These are phyloP conservation scores for Triplophysa tibetana DNA, from an alignment of 2,113 vertebrate genomes.

Conservation along the genomic window DNA sequence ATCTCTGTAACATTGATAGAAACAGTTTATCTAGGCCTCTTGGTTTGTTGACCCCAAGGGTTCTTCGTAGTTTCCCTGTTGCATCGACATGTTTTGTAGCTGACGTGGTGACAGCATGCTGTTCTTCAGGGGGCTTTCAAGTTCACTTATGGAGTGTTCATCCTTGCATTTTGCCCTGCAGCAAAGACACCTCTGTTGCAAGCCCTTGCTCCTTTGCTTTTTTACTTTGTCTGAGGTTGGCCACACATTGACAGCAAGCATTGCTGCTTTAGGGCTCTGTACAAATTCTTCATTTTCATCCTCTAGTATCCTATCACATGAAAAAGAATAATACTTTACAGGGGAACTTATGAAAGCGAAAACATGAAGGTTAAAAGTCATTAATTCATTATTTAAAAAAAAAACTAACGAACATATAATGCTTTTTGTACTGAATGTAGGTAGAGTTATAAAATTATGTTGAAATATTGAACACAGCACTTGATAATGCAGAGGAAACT, in stretches of 20 bases:
- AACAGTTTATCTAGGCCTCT: neutral
- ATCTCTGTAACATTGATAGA: neutral
- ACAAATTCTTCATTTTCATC: constrained; percentile 40
- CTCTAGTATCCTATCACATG: constrained; percentile 38
- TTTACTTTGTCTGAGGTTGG: constrained; percentile 38
- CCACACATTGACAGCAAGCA: constrained; percentile 50
- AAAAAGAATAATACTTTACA: neutral
- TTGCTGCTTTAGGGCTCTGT: neutral
- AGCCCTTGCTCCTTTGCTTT: neutral
- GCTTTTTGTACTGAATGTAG: too few species aligned
- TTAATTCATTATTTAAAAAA: too few species aligned
- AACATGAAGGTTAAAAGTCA: too few species aligned
- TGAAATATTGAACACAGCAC: too few species aligned
- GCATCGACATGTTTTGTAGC: neutral
- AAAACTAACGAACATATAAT: too few species aligned
- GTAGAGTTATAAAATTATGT: too few species aligned
- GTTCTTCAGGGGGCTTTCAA: neutral
- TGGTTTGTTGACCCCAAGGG: neutral
- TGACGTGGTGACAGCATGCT: neutral
- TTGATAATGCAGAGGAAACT: too few species aligned
- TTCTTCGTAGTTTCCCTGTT: neutral
- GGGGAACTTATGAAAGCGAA: too few species aligned
- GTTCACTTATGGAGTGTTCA: neutral
- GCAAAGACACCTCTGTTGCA: constrained; percentile 5
- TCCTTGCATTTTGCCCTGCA: neutral